Percentiles rank a stretch among this genome's conserved stretches.
These are phyloP conservation scores for Lagopus leucura DNA, from an alignment of 2,113 vertebrate species.

Conservation along the genomic window DNA sequence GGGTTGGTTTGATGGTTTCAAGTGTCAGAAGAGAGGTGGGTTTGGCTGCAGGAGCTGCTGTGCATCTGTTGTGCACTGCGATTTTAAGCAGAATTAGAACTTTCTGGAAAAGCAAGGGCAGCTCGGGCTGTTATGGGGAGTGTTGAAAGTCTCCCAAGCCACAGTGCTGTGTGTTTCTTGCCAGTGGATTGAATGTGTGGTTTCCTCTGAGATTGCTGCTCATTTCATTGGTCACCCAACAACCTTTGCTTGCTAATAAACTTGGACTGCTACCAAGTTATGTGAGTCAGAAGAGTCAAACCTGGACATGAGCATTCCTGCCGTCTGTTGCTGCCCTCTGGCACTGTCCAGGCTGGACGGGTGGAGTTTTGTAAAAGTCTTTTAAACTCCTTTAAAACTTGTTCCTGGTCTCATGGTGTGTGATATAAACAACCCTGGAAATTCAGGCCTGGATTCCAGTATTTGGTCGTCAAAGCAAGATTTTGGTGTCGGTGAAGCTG, in stretches of 20 bases:
- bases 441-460: background rate
- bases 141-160: background rate
- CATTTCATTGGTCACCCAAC: background rate
- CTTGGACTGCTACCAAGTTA: background rate
- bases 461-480: background rate
- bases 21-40: background rate
- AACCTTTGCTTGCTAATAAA: background rate
- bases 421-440: background rate
- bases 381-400: background rate
- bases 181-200: background rate
- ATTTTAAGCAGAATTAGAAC: background rate
- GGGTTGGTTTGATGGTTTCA: background rate
- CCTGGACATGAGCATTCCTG: background rate
- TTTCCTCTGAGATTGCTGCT: conserved; percentile 31
- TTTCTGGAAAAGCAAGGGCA: conserved; percentile 1
- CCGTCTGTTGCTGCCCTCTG: background rate
- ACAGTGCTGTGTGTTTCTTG: background rate
- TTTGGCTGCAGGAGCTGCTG: background rate
- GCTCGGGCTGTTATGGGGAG: background rate
- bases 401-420: background rate
- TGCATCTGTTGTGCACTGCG: background rate
- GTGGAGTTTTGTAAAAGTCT: background rate
- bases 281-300: background rate
- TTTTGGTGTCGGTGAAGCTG: background rate
- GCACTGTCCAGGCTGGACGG: background rate